A percentile compares a stretch with the other conserved stretches of the same genome.
These are phyloP conservation scores for Indicator maculatus DNA, from an alignment of 2,113 vertebrate species.

Conservation along the genomic window DNA sequence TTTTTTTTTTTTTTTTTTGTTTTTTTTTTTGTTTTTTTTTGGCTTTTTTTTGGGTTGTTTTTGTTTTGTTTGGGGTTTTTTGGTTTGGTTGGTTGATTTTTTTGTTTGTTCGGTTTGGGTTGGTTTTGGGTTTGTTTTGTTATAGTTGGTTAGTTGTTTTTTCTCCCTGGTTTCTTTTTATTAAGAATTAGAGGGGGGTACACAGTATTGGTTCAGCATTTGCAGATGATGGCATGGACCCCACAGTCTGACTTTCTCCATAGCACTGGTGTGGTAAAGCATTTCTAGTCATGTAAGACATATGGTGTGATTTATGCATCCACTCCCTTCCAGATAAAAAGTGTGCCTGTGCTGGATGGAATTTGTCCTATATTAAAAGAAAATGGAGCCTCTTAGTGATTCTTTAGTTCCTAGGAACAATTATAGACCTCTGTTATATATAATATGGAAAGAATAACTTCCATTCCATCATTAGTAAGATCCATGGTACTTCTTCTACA, in stretches of 20 bases:
- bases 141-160: neutral
- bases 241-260: neutral
- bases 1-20: neutral
- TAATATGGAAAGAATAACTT: neutral
- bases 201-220: neutral
- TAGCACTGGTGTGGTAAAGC: fast-evolving
- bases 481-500: neutral
- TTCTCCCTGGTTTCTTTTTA: neutral
- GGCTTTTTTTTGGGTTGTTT: neutral
- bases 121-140: neutral
- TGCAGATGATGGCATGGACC: neutral
- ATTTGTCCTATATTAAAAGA: neutral
- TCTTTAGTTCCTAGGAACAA: neutral
- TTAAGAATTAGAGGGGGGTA: neutral
- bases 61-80: neutral
- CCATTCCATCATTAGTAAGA: neutral
- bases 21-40: too few relatives aligned
- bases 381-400: neutral
- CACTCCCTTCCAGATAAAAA: neutral
- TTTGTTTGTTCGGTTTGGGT: too few relatives aligned
- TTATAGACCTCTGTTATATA: neutral
- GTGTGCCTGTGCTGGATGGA: neutral
- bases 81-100: too few relatives aligned
- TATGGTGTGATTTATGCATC: neutral
- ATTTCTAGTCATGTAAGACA: neutral